Conservation (phyloP, 1,140 invertebrate genomes). For the Lepeophtheirus salmonis region DNA sequence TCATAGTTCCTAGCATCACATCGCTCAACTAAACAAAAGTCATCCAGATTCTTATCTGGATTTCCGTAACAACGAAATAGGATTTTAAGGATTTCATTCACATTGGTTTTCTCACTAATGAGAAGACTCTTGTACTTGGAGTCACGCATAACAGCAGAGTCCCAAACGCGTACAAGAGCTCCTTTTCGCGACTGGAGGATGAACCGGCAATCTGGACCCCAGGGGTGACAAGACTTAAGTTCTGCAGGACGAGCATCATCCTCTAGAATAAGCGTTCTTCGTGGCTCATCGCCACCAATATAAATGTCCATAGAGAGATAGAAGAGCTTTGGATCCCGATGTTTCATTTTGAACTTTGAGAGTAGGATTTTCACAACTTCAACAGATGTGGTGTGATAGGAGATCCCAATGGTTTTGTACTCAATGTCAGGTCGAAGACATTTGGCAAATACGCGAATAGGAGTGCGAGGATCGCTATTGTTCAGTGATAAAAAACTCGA, state of each 20-base stretch:
- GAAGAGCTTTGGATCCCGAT: conserved; percentile 71
- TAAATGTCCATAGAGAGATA: conserved; percentile 77
- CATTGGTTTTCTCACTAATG: conserved; percentile 69
- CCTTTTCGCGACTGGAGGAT: conserved; percentile 61
- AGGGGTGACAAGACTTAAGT: conserved; percentile 69
- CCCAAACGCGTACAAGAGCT: conserved; percentile 70
- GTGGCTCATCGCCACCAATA: conserved; percentile 30
- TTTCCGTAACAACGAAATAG: conserved; percentile 52
- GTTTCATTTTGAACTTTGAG: conserved; percentile 72
- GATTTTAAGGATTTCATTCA: conserved; percentile 65
- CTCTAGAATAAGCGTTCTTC: conserved; percentile 60
- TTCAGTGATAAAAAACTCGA: neutral
- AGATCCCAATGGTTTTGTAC: conserved; percentile 74
- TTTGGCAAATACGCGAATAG: conserved; percentile 68
- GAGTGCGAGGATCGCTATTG: neutral
- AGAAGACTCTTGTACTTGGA: conserved; percentile 79
- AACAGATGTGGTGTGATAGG: conserved; percentile 59
- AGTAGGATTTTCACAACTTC: conserved; percentile 62
- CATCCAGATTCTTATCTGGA: neutral
- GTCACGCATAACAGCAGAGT: conserved; percentile 65
- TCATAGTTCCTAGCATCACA: conserved; percentile 19
- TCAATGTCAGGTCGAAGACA: conserved; percentile 73
- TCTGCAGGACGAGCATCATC: conserved; percentile 69
- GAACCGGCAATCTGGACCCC: conserved; percentile 62
- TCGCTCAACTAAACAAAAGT: conserved; percentile 12